These are phyloP conservation scores for Harpalus rufipes DNA, from an alignment of 2,888 invertebrate species.

Conservation along the genomic window DNA sequence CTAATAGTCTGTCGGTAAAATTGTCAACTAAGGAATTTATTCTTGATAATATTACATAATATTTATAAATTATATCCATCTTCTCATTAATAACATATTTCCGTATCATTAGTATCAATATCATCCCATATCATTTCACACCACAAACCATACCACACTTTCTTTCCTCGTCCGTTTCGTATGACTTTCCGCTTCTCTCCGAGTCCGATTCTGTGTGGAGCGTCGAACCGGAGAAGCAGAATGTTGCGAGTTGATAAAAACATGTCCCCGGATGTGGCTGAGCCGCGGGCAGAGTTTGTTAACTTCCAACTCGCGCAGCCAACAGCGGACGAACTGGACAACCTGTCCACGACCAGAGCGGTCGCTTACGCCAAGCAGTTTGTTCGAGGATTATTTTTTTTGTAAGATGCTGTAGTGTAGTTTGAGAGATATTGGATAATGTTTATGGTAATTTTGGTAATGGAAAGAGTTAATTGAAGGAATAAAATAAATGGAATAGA, in stretches of 20 bases:
- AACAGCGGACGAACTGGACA: not conserved
- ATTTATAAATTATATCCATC: not conserved
- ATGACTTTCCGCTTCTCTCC: not conserved
- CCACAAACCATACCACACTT: not conserved
- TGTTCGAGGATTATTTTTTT: too few relatives aligned
- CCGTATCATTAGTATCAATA: not conserved
- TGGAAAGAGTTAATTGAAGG: too few relatives aligned
- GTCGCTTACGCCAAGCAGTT: too few relatives aligned
- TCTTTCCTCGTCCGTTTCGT: not conserved
- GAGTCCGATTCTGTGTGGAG: constrained; percentile 44
- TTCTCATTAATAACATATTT: not conserved
- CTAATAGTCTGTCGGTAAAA: too few relatives aligned
- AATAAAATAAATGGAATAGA: too few relatives aligned
- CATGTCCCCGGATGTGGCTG: constrained; percentile 74
- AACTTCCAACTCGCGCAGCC: constrained; percentile 22
- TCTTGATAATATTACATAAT: too few relatives aligned
- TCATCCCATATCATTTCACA: not conserved
- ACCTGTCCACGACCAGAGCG: not conserved
- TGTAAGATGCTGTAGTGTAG: too few relatives aligned
- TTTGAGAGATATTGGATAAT: too few relatives aligned
- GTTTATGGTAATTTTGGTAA: too few relatives aligned
- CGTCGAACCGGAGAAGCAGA: constrained; percentile 59
- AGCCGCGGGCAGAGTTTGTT: constrained; percentile 71
- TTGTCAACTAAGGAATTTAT: too few relatives aligned
- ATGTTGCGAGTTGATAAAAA: constrained; percentile 71